A percentile compares a stretch with the other conserved stretches of the same genome.
phyloP scores from a whole-genome alignment of 2,797 vertebrate species.

The Coreius guichenoti region DNA sequence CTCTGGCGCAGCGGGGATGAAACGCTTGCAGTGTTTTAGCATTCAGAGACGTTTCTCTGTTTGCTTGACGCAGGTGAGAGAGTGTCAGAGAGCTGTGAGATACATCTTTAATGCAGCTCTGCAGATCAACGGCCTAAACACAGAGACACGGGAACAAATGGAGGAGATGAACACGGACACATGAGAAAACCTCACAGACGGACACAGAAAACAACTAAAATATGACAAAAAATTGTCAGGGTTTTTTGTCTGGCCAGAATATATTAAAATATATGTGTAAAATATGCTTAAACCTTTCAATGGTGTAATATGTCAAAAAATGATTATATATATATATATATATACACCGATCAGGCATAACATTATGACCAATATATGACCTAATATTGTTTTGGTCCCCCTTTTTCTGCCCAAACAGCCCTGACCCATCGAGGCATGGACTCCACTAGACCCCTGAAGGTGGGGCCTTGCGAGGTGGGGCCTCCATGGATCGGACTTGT shows the following conservation, averaged over 20 bases:
- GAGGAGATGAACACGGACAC: neutral
- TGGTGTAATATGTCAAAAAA: no score
- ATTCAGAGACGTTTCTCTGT: slow-evolving; percentile 21
- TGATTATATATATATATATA: no score
- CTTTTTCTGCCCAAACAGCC: no score
- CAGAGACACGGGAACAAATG: neutral
- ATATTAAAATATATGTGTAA: neutral
- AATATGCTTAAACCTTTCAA: neutral
- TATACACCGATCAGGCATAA: no score
- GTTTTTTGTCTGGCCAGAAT: neutral
- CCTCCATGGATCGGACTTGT: no score
- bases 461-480: no score
- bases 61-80: slow-evolving; percentile 16
- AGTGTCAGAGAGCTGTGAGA: slow-evolving; percentile 14
- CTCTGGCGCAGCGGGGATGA: slow-evolving; percentile 15
- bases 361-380: no score
- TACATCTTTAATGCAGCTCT: slow-evolving; percentile 33
- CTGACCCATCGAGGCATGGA: no score
- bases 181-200: neutral
- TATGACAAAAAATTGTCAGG: neutral
- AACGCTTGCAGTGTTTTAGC: neutral
- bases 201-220: neutral
- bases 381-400: no score
- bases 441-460: no score
- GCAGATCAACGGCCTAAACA: neutral